Base-by-base conservation (phyloP, 2,888 invertebrate genomes). In the Acanthosoma haemorrhoidale region DNA sequence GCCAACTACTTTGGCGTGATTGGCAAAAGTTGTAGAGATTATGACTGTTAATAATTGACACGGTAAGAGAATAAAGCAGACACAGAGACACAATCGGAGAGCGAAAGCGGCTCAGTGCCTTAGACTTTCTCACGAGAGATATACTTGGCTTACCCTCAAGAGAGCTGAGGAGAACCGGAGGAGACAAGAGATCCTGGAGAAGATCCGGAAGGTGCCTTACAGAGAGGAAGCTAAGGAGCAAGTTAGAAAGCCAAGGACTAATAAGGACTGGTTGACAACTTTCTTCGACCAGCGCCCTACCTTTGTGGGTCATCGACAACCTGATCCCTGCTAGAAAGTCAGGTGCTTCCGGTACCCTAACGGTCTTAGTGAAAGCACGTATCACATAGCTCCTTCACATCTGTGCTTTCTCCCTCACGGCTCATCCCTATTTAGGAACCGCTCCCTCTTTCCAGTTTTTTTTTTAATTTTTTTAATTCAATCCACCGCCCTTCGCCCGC, bases 321-420 rank as follows among this genome's bases (percentile, higher is more conserved):
- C 51, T 51, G 51, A 51, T 51, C 51, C 25, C 5, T 2, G 6
- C 51, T 51, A 51, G 51, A 51, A 51, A 51, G 51, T 51, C 51
- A 51, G 51, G 51, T 51, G 51, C 51, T 51, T 51, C 51, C 51
- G 51, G 51, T 51, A 51, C n/a, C 25, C 51, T 51, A 51, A 51
- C 51, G 51, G 51, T 51, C 51, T 51, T 51, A 51, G 51, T 51
- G 51, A 51, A 51, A 51, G 51, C 51, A n/a, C 18, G 21, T 43
- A 18, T 21, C 25, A 21, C 43, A n/a, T n/a, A n/a, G n/a, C n/a
- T n/a, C 18, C 43, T n/a, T 51, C 51, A 25, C 51, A 51, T 25
- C 51, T 51, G 21, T 51, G 25, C 29, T n/a, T n/a, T n/a, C n/a
- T n/a, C n/a, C 51, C 51, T 25, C n/a, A 21, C 51, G 13, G 25